A percentile compares a stretch with the other conserved stretches of the same genome.
Evolutionary conservation across 1,140 invertebrate species (phyloP).

Genomic region (Drosophila littoralis): DNA sequence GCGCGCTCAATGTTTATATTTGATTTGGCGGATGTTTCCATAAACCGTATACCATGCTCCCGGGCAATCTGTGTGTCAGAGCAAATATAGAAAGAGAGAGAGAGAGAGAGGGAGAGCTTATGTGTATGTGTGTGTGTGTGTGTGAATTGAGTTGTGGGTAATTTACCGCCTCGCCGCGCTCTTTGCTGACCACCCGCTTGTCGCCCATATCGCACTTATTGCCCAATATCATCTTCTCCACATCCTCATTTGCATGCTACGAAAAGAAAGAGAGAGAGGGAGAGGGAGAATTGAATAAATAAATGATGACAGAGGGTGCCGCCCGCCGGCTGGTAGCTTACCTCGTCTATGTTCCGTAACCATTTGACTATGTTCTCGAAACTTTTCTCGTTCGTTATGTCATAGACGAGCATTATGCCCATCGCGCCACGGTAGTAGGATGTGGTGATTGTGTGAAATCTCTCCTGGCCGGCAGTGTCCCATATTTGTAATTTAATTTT

Average conservation of each 20-base stretch:
- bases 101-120: neutral
- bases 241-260: constrained; percentile 99
- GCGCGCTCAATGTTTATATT: constrained; percentile 99
- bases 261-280: constrained; percentile 60
- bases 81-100: neutral
- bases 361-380: constrained; percentile 99
- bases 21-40: constrained; percentile 99
- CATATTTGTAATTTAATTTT: constrained; percentile 99
- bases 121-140: constrained; percentile 1
- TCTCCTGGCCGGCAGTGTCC: constrained; percentile 93
- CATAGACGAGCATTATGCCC: constrained; percentile 99
- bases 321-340: constrained; percentile 56
- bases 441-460: constrained; percentile 98
- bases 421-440: constrained; percentile 99
- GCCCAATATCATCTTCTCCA: constrained; percentile 99
- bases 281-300: neutral
- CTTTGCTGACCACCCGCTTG: constrained; percentile 96
- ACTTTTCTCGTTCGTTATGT: constrained; percentile 98
- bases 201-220: constrained; percentile 99
- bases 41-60: constrained; percentile 98
- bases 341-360: constrained; percentile 98
- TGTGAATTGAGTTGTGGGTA: neutral
- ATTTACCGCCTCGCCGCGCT: constrained; percentile 93
- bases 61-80: constrained; percentile 92
- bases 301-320: neutral